These are phyloP conservation scores for Macrocentrus cingulum DNA, from an alignment of 1,140 invertebrate genomes.

Conservation along the genomic window DNA sequence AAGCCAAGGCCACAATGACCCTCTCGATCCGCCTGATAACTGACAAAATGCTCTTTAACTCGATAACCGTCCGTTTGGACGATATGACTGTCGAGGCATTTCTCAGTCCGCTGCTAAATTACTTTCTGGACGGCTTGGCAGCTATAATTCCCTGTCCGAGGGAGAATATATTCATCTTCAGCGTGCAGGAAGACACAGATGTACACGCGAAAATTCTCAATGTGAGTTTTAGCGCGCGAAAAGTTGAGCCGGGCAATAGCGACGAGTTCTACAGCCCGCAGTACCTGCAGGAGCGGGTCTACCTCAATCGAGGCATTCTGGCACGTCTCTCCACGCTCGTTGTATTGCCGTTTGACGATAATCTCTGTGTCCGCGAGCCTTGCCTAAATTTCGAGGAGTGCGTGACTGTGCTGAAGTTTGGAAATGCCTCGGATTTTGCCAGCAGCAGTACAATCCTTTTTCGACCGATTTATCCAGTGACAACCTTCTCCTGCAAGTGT, in stretches of 20 bases:
- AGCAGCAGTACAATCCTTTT: slow-evolving; percentile 89
- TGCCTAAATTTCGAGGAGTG: slow-evolving; percentile 96
- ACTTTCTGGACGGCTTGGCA: slow-evolving; percentile 89
- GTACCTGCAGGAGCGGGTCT: slow-evolving; percentile 90
- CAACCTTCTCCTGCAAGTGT: slow-evolving; percentile 91
- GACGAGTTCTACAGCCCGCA: slow-evolving; percentile 83
- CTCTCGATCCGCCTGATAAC: slow-evolving; percentile 88
- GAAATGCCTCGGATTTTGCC: slow-evolving; percentile 91
- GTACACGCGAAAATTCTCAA: slow-evolving; percentile 86
- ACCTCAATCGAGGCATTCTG: slow-evolving; percentile 83
- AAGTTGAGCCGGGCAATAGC: slow-evolving; percentile 74
- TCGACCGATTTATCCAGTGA: slow-evolving; percentile 91
- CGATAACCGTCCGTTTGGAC: slow-evolving; percentile 89
- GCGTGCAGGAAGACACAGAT: slow-evolving; percentile 90
- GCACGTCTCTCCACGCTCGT: slow-evolving; percentile 85
- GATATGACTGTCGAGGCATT: slow-evolving; percentile 94
- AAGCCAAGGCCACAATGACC: slow-evolving; percentile 86
- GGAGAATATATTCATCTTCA: slow-evolving; percentile 92
- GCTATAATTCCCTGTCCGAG: slow-evolving; percentile 89
- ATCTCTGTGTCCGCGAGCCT: slow-evolving; percentile 93
- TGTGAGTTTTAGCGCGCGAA: slow-evolving; percentile 89
- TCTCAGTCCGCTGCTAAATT: slow-evolving; percentile 84
- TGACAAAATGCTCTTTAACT: slow-evolving; percentile 92
- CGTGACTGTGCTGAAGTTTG: slow-evolving; percentile 88
- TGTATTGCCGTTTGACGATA: slow-evolving; percentile 95